phyloP scores from a whole-genome alignment of 2,888 invertebrate genomes.

The Eucriotettix oculatus region DNA sequence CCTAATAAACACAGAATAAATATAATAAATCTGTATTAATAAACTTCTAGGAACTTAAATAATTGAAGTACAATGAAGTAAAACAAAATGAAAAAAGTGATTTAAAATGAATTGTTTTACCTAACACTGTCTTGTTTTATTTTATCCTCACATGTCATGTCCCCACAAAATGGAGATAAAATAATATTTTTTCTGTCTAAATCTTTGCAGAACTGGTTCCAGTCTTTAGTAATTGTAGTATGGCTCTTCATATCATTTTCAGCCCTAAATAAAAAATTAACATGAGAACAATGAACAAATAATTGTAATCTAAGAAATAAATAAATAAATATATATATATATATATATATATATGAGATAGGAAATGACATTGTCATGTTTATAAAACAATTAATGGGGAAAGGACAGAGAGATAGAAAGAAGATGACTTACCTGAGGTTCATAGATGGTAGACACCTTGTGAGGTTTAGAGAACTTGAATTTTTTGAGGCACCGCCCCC shows the following conservation, averaged over 20 bases:
- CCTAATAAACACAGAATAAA: slow-evolving; percentile 25
- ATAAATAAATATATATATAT: too few species aligned
- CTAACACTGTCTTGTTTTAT: slow-evolving; percentile 92
- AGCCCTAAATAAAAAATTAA: slow-evolving; percentile 39
- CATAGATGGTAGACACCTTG: too few species aligned
- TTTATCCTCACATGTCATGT: slow-evolving; percentile 72
- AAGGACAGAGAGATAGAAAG: too few species aligned
- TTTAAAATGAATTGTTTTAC: slow-evolving; percentile 27
- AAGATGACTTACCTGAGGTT: too few species aligned
- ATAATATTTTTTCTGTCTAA: slow-evolving; percentile 82
- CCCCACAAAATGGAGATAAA: slow-evolving; percentile 92
- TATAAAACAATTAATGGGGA: too few species aligned
- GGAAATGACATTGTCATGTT: too few species aligned
- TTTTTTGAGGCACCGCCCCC: too few species aligned
- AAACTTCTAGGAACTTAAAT: not conserved
- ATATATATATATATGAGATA: too few species aligned
- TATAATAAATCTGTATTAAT: not conserved
- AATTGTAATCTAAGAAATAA: too few species aligned
- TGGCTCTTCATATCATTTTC: slow-evolving; percentile 58
- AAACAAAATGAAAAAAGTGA: not conserved
- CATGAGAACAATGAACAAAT: not conserved
- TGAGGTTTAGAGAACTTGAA: too few species aligned
- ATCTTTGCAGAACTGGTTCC: slow-evolving; percentile 62
- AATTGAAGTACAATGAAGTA: not conserved
- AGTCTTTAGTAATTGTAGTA: slow-evolving; percentile 51